phyloP scores from a whole-genome alignment of 2,888 invertebrate genomes.

The Agonum fuliginosum region DNA sequence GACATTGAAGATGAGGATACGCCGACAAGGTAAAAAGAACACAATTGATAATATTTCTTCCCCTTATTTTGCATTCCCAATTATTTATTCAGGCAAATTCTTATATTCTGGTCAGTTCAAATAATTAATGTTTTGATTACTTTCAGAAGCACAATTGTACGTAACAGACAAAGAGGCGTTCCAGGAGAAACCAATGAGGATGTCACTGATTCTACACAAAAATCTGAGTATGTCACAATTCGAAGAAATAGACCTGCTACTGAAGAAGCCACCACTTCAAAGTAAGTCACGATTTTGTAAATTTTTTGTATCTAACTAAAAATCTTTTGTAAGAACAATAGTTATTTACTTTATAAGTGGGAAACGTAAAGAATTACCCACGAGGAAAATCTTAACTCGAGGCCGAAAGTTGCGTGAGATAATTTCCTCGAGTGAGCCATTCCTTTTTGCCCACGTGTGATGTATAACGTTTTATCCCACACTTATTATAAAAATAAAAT shows the following conservation, averaged over 20 bases:
- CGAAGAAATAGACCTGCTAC: constrained; percentile 75
- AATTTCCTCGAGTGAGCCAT: too few species aligned
- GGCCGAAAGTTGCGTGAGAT: too few species aligned
- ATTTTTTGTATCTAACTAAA: not conserved
- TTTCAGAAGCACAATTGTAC: constrained; percentile 6
- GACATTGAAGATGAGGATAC: constrained; percentile 62
- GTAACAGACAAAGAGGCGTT: constrained; percentile 60
- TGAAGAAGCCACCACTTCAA: constrained; percentile 73
- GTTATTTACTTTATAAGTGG: too few species aligned
- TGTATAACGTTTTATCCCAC: too few species aligned
- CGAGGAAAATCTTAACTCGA: too few species aligned
- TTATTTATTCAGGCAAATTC: too few species aligned
- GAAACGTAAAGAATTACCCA: too few species aligned
- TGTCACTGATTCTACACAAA: constrained; percentile 62
- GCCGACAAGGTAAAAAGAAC: constrained; percentile 35
- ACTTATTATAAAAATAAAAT: too few species aligned
- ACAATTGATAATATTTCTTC: too few species aligned
- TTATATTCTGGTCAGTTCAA: not conserved
- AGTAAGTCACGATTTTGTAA: constrained; percentile 70
- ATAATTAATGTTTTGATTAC: not conserved
- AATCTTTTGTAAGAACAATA: too few species aligned
- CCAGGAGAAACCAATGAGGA: constrained; percentile 64
- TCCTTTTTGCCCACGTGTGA: too few species aligned
- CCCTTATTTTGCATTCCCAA: too few species aligned
- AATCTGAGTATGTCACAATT: constrained; percentile 79